A percentile compares a stretch with the other conserved stretches of the same genome.
Evolutionary conservation across 2,797 vertebrate genomes (phyloP).

Genomic region (Acrossocheilus wenchowensis): DNA sequence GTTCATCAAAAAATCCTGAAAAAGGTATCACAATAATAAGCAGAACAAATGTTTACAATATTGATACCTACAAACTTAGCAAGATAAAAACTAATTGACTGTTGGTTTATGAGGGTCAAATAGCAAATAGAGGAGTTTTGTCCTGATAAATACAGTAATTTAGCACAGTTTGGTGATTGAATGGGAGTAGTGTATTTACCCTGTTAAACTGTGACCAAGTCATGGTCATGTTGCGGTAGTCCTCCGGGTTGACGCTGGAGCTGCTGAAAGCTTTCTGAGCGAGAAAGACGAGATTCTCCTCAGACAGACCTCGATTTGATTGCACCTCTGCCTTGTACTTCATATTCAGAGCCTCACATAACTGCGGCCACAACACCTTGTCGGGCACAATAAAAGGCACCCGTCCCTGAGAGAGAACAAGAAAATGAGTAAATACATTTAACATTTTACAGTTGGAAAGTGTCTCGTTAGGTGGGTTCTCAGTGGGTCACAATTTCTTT

Average conservation of each 20-base stretch:
- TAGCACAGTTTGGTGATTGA: not conserved
- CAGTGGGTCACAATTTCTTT: not conserved
- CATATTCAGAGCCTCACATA: constrained; percentile 94
- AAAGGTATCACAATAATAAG: too few relatives aligned
- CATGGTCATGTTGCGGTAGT: constrained; percentile 88
- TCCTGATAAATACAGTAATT: not conserved
- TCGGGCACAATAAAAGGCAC: constrained; percentile 93
- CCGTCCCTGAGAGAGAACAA: constrained; percentile 78
- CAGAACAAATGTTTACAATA: too few relatives aligned
- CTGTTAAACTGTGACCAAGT: constrained; percentile 97
- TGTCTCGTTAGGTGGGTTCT: not conserved
- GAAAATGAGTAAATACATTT: not conserved
- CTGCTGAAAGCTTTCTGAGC: constrained; percentile 94
- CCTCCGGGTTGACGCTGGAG: constrained; percentile 86
- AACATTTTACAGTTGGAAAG: not conserved
- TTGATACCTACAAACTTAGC: too few relatives aligned
- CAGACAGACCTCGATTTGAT: constrained; percentile 90
- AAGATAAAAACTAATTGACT: too few relatives aligned
- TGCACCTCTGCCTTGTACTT: constrained; percentile 97
- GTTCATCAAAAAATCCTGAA: too few relatives aligned
- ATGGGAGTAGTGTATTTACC: constrained; percentile 70
- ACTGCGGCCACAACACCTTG: constrained; percentile 93
- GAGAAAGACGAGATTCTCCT: constrained; percentile 94
- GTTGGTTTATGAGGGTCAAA: too few relatives aligned
- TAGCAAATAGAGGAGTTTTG: too few relatives aligned